Conservation (phyloP, 64 coral and sea anemone species). For the Pocillopora damicornis region DNA sequence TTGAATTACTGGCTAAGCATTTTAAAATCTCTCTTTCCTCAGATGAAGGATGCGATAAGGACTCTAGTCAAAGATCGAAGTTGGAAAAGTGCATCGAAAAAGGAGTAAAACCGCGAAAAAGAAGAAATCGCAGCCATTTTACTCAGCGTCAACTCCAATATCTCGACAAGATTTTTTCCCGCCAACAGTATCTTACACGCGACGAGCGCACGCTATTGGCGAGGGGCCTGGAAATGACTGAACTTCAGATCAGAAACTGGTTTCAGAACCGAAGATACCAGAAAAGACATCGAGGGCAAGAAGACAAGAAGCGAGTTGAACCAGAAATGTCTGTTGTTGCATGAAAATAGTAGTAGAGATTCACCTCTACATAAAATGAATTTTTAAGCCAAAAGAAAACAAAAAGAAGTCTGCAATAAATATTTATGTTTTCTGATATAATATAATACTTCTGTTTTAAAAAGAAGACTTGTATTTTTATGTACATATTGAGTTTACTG, state of each 20-base stretch:
- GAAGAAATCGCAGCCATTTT: conserved; percentile 84
- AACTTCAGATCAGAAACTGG: conserved; percentile 95
- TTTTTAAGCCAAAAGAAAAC: background rate
- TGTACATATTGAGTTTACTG: too few species aligned
- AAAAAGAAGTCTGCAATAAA: background rate
- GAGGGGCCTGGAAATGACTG: conserved; percentile 86
- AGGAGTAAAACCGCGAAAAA: conserved; percentile 43
- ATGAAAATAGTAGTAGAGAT: background rate
- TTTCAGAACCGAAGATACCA: conserved; percentile 94
- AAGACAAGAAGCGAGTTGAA: background rate
- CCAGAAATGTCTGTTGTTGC: background rate
- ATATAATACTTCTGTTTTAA: too few species aligned
- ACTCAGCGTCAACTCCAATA: conserved; percentile 89
- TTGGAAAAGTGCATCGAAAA: conserved; percentile 4
- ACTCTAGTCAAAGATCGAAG: conserved; percentile 8
- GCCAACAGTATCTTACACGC: conserved; percentile 88
- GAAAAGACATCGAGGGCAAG: conserved; percentile 61
- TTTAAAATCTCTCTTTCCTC: background rate
- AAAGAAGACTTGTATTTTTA: too few species aligned
- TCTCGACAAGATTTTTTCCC: conserved; percentile 75
- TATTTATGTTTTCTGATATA: background rate
- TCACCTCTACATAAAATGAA: background rate
- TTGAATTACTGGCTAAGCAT: background rate
- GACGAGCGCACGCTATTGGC: conserved; percentile 88
- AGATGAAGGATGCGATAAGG: background rate